Conservation (phyloP, 2,888 invertebrate genomes). For the Drosophila crucigera region DNA sequence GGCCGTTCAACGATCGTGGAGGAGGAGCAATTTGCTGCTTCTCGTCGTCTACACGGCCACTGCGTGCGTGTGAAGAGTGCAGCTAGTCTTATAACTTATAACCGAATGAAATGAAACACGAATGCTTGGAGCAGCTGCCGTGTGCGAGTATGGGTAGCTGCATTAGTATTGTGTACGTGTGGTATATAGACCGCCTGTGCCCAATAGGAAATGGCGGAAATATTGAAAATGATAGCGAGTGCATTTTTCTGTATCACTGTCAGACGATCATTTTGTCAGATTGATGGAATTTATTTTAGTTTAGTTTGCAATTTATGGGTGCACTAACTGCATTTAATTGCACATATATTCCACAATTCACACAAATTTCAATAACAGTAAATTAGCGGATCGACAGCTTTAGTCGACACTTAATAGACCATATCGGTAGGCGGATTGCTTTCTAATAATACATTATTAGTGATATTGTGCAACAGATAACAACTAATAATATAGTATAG, state of each 20-base stretch:
- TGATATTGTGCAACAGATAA: background rate
- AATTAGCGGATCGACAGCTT: slow-evolving; percentile 58
- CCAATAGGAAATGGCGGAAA: slow-evolving; percentile 80
- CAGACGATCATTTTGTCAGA: slow-evolving; percentile 46
- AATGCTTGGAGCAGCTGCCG: slow-evolving; percentile 47
- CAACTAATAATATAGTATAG: background rate
- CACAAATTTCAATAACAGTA: slow-evolving; percentile 47
- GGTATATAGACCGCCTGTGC: slow-evolving; percentile 50
- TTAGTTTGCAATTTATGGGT: slow-evolving; percentile 53
- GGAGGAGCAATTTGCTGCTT: slow-evolving; percentile 57
- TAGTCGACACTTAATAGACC: slow-evolving; percentile 24
- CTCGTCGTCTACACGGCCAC: background rate
- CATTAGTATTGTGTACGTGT: slow-evolving; percentile 34
- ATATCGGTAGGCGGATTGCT: background rate
- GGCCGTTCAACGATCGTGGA: slow-evolving; percentile 45
- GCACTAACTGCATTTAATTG: slow-evolving; percentile 61
- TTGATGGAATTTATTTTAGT: slow-evolving; percentile 50
- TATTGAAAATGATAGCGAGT: slow-evolving; percentile 54
- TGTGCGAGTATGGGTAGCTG: slow-evolving; percentile 22
- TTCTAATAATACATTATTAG: slow-evolving; percentile 6
- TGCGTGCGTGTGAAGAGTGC: slow-evolving; percentile 55
- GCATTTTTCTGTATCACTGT: slow-evolving; percentile 58
- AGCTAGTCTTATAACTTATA: slow-evolving; percentile 28
- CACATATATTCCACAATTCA: slow-evolving; percentile 60
- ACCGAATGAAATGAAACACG: slow-evolving; percentile 15